These are phyloP conservation scores for Loris lydekkerianus DNA, from an alignment of 2,797 vertebrate species.

Conservation along the genomic window DNA sequence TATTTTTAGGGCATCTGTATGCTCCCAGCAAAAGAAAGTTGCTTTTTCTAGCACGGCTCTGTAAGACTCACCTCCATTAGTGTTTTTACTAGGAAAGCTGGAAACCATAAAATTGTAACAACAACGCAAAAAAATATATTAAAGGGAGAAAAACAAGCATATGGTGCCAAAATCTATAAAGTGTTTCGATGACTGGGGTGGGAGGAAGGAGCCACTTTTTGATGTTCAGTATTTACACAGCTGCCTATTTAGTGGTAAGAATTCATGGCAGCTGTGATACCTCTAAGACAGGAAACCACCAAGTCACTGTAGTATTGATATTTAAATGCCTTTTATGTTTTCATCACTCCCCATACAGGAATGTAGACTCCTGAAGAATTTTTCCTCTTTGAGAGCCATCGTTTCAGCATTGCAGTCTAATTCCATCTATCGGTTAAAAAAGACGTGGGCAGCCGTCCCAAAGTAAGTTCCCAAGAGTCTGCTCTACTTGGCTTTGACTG, in stretches of 20 bases:
- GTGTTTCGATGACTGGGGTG: constrained; percentile 73
- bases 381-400: constrained; percentile 97
- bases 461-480: constrained; percentile 91
- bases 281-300: constrained; percentile 81
- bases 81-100: constrained; percentile 82
- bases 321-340: constrained; percentile 85
- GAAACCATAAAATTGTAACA: constrained; percentile 84
- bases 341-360: constrained; percentile 90
- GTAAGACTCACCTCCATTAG: constrained; percentile 64
- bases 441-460: constrained; percentile 94
- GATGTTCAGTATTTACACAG: constrained; percentile 87
- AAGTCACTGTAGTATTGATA: constrained; percentile 73
- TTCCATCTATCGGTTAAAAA: constrained; percentile 96
- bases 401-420: constrained; percentile 96
- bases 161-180: constrained; percentile 83
- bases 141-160: constrained; percentile 84
- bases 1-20: constrained; percentile 72
- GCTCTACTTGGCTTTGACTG: background rate
- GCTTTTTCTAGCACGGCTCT: constrained; percentile 67
- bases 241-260: constrained; percentile 84
- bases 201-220: constrained; percentile 76
- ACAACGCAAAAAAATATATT: constrained; percentile 77
- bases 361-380: constrained; percentile 98
- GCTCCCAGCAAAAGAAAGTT: constrained; percentile 68
- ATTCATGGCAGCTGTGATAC: constrained; percentile 82